Conservation (phyloP, 2,888 invertebrate species). For the Cerceris ruficornis region DNA sequence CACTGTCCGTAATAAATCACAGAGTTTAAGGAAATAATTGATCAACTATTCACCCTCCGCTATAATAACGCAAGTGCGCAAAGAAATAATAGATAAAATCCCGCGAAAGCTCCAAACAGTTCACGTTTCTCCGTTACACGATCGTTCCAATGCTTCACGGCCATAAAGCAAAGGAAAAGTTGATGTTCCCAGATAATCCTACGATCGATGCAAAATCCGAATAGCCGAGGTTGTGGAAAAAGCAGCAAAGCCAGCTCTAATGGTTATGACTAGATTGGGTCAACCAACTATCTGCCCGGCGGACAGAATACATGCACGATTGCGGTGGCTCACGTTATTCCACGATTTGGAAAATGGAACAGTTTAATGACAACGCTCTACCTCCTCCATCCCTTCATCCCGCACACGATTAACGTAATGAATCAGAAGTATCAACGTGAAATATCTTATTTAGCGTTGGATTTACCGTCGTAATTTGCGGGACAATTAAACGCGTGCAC, state of each 20-base stretch:
- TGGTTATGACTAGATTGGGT: slow-evolving; percentile 56
- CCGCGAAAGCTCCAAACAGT: too few species aligned
- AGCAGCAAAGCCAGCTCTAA: slow-evolving; percentile 48
- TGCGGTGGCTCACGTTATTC: slow-evolving; percentile 49
- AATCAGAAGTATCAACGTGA: neutral
- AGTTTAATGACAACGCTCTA: slow-evolving; percentile 39
- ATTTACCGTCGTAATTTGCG: too few species aligned
- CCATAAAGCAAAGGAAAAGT: slow-evolving; percentile 29
- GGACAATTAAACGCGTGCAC: too few species aligned
- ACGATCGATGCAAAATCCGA: slow-evolving; percentile 49
- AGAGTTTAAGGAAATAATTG: too few species aligned
- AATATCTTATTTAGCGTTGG: too few species aligned
- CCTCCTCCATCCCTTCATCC: too few species aligned
- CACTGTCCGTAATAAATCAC: too few species aligned
- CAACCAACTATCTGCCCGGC: slow-evolving; percentile 41
- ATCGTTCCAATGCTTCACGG: neutral
- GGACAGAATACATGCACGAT: slow-evolving; percentile 45
- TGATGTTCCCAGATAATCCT: slow-evolving; percentile 41
- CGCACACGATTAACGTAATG: neutral
- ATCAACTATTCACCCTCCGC: too few species aligned
- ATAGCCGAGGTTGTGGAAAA: slow-evolving; percentile 16
- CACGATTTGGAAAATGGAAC: slow-evolving; percentile 48
- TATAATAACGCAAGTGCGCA: too few species aligned
- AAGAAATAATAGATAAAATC: too few species aligned
- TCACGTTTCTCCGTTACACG: too few species aligned